Base-by-base conservation (phyloP, 2,888 invertebrate genomes). In the Acrocera orbiculus region DNA sequence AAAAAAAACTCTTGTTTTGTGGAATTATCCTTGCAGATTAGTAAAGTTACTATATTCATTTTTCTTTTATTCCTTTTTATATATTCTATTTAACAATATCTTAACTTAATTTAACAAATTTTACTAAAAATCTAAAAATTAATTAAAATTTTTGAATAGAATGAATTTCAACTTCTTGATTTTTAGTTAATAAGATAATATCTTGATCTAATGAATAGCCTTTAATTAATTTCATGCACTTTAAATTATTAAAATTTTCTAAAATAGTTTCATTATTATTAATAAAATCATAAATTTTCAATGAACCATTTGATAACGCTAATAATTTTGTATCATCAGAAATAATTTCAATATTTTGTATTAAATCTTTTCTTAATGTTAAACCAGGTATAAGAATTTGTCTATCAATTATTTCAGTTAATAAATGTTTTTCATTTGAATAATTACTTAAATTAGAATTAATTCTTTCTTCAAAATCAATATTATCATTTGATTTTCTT, bases 331-430 rank as follows among this genome's bases (percentile, higher is more conserved):
- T 53, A 2, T 53, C 53, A 36, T 57, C 55, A 24, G 40, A 47
- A 20, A 58, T 54, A n/a, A 56, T 39, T 26, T 55, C 48, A 11
- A 58, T 39, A 0, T 48, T 45, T 34, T 54, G 53, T 11, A 58
- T 46, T 4, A 58, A 44, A 40, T 56, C 44, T 35, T 52, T 51
- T 0, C 58, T 46, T 34, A 58, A 36, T 1, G 48, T 52, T 6
- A 49, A 51, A 9, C 59, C 58, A 11, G 47, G 48, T 14, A 58
- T 37, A 10, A 58, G 41, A 10, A 54, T 32, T 32, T 57, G 55
- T 32, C 57, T 56, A 32, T 58, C 59, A 29, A 51, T 51, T 5
- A 56, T 42, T 10, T 46, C 45, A 31, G 49, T 15, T 16, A 22
- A 4, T 5, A 23, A 23, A 11, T 23, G 4, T 11, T 23, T 6